These are phyloP conservation scores for Cordilura impudica DNA, from an alignment of 2,888 invertebrate genomes.

Conservation along the genomic window DNA sequence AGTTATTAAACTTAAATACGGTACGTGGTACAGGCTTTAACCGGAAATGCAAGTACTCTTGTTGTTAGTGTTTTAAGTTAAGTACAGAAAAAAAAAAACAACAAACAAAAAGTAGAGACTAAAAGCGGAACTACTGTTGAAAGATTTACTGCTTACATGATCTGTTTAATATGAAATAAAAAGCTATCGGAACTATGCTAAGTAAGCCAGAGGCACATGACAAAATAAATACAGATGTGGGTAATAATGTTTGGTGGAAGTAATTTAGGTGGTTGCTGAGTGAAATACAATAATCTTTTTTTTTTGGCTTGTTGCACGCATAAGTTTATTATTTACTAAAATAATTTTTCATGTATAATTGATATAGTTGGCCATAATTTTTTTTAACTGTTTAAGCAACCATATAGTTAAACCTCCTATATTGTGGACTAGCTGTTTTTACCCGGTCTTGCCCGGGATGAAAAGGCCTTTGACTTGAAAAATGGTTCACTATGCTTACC, in stretches of 20 bases:
- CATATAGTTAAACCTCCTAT: too few species aligned
- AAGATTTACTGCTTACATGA: constrained; percentile 72
- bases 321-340: too few species aligned
- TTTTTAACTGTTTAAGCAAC: too few species aligned
- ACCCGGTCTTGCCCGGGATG: too few species aligned
- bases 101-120: constrained; percentile 2
- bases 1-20: constrained; percentile 57
- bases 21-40: constrained; percentile 50
- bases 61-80: constrained; percentile 11
- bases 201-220: constrained; percentile 26
- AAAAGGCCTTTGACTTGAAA: too few species aligned
- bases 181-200: constrained; percentile 34
- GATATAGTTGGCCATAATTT: too few species aligned
- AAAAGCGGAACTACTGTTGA: constrained; percentile 78
- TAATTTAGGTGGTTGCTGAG: neutral
- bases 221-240: neutral
- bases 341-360: too few species aligned
- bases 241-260: neutral
- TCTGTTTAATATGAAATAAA: constrained; percentile 13
- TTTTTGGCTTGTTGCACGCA: too few species aligned
- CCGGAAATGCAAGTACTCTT: constrained; percentile 37
- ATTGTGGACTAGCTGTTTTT: too few species aligned
- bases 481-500: too few species aligned
- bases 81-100: neutral
- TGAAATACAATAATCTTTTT: too few species aligned